Conservation (phyloP, 2,113 vertebrate species). For the Crocuta crocuta region DNA sequence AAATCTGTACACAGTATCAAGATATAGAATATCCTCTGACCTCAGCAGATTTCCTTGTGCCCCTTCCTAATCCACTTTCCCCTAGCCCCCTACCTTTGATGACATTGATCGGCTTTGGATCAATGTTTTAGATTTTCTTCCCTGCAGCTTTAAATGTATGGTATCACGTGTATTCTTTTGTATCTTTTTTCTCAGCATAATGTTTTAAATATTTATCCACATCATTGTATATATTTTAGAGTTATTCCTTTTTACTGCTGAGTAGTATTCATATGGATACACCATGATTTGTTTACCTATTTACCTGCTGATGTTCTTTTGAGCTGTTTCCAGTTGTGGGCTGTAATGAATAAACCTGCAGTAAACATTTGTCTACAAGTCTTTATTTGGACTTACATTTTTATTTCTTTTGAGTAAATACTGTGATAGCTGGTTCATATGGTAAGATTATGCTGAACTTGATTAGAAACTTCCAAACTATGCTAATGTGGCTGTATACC, state of each 20-base stretch:
- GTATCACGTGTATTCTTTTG: neutral
- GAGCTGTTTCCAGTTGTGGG: neutral
- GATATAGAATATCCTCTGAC: neutral
- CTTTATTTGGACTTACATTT: neutral
- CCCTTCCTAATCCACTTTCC: neutral
- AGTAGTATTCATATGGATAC: neutral
- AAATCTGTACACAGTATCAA: neutral
- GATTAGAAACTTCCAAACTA: neutral
- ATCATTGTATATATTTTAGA: neutral
- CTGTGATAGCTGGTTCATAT: neutral
- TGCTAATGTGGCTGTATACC: neutral
- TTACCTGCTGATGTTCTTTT: neutral
- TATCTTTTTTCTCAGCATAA: neutral
- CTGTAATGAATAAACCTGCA: neutral
- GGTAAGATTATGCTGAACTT: neutral
- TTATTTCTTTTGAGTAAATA: neutral
- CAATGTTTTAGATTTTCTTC: neutral
- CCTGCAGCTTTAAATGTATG: constrained; percentile 7
- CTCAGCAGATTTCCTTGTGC: neutral
- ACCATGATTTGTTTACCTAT: neutral
- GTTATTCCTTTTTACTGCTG: neutral
- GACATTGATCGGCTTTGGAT: neutral
- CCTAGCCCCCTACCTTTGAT: neutral
- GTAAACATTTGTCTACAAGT: neutral
- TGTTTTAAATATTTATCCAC: constrained; percentile 31